phyloP scores from a whole-genome alignment of 1,140 invertebrate genomes.

The Diabrotica undecimpunctata region DNA sequence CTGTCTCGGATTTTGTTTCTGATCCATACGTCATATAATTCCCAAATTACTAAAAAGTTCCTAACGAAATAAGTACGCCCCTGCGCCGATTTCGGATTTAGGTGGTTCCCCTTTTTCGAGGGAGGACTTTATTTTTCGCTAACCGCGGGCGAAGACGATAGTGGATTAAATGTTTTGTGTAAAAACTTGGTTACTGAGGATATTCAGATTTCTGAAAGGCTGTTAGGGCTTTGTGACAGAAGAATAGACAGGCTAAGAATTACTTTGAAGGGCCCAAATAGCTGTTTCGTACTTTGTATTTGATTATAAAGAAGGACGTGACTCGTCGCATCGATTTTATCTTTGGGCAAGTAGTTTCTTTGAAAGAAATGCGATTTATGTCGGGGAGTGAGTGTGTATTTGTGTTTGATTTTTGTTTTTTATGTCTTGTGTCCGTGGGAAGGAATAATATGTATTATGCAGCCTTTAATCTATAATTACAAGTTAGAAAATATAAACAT shows the following conservation, averaged over 20 bases:
- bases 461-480: too few species aligned
- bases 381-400: too few species aligned
- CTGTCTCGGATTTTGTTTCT: too few species aligned
- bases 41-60: too few species aligned
- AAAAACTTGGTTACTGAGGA: not conserved
- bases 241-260: not conserved
- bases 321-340: too few species aligned
- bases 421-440: too few species aligned
- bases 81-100: not conserved
- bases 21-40: too few species aligned
- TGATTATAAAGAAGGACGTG: not conserved
- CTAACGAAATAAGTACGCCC: not conserved
- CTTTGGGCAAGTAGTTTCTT: too few species aligned
- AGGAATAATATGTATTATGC: too few species aligned
- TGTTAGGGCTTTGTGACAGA: not conserved
- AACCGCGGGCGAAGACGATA: not conserved
- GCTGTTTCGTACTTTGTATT: conserved; percentile 2
- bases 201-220: not conserved
- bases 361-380: too few species aligned
- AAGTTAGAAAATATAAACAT: too few species aligned
- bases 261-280: not conserved
- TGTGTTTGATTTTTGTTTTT: too few species aligned
- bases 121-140: conserved; percentile 2
- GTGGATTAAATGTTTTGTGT: conserved; percentile 2
- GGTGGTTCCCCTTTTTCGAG: not conserved